Evolutionary conservation across 2,888 invertebrate species (phyloP).

Genomic region (Koerneria pararmatus): DNA sequence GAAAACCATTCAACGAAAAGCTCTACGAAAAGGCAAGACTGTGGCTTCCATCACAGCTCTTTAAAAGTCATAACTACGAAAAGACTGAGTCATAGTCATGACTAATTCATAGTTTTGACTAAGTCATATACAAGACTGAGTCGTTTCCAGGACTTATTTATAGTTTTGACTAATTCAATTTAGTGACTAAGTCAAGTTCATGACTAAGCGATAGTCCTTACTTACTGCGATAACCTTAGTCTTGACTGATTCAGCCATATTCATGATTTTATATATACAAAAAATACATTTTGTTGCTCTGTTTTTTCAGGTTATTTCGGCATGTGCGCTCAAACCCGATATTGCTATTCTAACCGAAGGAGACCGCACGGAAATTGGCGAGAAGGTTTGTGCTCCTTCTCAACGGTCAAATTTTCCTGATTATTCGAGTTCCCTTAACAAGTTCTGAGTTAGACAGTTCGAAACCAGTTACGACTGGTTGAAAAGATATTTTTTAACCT

Average conservation of each 20-base stretch:
- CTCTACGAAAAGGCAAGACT: slow-evolving; percentile 47
- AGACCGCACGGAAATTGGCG: slow-evolving; percentile 95
- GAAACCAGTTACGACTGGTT: too few relatives aligned
- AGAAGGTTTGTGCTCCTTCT: slow-evolving; percentile 75
- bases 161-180: background rate
- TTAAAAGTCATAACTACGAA: too few relatives aligned
- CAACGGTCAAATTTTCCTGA: too few relatives aligned
- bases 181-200: too few relatives aligned
- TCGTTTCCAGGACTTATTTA: background rate
- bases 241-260: too few relatives aligned
- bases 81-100: background rate
- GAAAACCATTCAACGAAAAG: slow-evolving; percentile 39
- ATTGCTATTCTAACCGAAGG: slow-evolving; percentile 85
- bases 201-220: background rate
- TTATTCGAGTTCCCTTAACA: too few relatives aligned
- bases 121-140: background rate
- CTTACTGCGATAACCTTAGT: too few relatives aligned
- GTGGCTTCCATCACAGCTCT: too few relatives aligned
- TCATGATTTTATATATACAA: too few relatives aligned
- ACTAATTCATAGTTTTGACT: background rate
- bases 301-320: slow-evolving; percentile 72
- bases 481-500: too few relatives aligned
- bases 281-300: too few relatives aligned
- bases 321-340: slow-evolving; percentile 85
- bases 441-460: too few relatives aligned